phyloP scores from a whole-genome alignment of 2,797 vertebrate species.

The Phataginus tetradactyla region DNA sequence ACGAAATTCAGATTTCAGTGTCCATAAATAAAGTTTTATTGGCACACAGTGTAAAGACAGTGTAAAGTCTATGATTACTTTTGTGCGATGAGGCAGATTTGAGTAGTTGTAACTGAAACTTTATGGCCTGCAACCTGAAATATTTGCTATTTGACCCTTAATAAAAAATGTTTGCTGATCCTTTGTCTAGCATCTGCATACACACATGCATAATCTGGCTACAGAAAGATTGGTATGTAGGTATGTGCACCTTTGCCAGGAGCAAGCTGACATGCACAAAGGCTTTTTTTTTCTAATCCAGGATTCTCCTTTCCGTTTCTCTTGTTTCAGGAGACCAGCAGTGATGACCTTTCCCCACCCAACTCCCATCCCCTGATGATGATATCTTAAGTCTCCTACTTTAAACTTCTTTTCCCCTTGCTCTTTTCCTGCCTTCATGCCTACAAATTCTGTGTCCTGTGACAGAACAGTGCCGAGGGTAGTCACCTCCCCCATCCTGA shows the following conservation, averaged over 20 bases:
- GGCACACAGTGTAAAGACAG: not conserved
- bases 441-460: not conserved
- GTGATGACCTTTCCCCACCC: not conserved
- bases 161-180: not conserved
- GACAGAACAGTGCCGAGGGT: not conserved
- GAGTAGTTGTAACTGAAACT: not conserved
- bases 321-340: not conserved
- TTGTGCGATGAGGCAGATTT: not conserved
- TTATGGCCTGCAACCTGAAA: not conserved
- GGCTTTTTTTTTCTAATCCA: not conserved
- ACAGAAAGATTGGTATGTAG: not conserved
- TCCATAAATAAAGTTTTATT: not conserved
- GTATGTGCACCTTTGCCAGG: not conserved
- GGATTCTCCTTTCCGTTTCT: not conserved
- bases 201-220: not conserved
- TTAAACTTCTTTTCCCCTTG: not conserved
- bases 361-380: no score
- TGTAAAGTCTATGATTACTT: not conserved
- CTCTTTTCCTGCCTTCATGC: not conserved
- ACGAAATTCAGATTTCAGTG: not conserved
- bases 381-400: not conserved
- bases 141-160: not conserved
- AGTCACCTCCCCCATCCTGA: not conserved
- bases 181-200: not conserved
- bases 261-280: not conserved